A percentile compares a stretch with the other conserved stretches of the same genome.
These are phyloP conservation scores for Oligia latruncula DNA, from an alignment of 2,888 invertebrate species.

Conservation along the genomic window DNA sequence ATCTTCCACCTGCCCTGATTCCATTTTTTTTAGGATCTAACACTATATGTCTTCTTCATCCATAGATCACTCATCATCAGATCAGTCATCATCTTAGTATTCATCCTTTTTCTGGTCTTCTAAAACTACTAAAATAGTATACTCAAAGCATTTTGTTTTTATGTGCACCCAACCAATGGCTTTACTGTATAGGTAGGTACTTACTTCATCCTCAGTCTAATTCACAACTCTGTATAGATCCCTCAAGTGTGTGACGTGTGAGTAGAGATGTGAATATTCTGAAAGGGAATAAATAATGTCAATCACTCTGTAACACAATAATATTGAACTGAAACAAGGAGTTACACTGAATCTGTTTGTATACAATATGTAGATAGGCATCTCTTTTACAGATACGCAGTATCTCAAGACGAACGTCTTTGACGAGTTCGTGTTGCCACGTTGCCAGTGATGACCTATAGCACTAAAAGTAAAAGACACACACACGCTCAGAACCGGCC, in stretches of 20 bases:
- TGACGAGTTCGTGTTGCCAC: too few species aligned
- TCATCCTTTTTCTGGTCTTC: neutral
- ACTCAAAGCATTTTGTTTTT: neutral
- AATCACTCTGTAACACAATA: constrained; percentile 57
- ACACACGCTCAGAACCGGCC: too few species aligned
- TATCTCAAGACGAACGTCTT: too few species aligned
- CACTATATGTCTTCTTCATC: neutral
- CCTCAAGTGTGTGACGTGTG: constrained; percentile 50
- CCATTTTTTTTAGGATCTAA: neutral
- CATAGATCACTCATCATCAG: neutral
- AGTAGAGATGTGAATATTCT: constrained; percentile 60
- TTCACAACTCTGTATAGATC: constrained; percentile 46
- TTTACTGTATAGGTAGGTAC: neutral
- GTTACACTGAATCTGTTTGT: constrained; percentile 1
- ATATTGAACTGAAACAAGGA: constrained; percentile 37
- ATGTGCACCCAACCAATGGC: neutral
- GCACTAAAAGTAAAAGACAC: too few species aligned
- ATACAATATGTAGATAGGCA: neutral
- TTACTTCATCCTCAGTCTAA: too few species aligned
- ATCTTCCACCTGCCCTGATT: neutral
- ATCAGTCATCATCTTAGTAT: neutral
- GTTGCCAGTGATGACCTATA: too few species aligned
- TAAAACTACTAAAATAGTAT: too few species aligned
- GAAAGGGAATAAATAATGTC: constrained; percentile 57
- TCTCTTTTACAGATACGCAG: neutral